phyloP scores from a whole-genome alignment of 2,797 vertebrate genomes.

The Epinephelus awoara region DNA sequence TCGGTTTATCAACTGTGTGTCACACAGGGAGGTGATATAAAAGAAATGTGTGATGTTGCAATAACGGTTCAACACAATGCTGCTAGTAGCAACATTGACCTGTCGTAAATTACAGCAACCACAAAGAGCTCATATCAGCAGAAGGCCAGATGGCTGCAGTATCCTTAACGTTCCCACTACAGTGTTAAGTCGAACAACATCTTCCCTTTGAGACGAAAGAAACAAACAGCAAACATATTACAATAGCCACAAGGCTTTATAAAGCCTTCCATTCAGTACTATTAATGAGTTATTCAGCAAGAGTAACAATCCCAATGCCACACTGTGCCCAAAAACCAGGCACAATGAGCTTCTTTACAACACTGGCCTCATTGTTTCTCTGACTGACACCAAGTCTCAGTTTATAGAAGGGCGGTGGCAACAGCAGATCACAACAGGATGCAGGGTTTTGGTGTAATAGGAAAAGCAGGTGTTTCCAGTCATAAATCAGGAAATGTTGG shows the following conservation, averaged over 20 bases:
- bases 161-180: slow-evolving; percentile 23
- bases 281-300: slow-evolving; percentile 73
- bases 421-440: slow-evolving; percentile 30
- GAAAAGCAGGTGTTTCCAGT: slow-evolving; percentile 9
- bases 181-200: slow-evolving; percentile 26
- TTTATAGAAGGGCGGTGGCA: slow-evolving; percentile 36
- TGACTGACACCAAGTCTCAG: slow-evolving; percentile 56
- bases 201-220: slow-evolving; percentile 20
- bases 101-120: slow-evolving; percentile 12
- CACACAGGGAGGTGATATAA: neutral
- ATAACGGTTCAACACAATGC: neutral
- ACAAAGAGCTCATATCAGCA: slow-evolving; percentile 36
- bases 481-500: neutral
- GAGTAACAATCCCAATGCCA: slow-evolving; percentile 61
- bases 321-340: slow-evolving; percentile 61
- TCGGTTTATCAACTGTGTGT: neutral
- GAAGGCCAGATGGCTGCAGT: slow-evolving; percentile 21
- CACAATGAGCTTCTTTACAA: slow-evolving; percentile 69
- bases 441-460: neutral
- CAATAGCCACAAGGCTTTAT: slow-evolving; percentile 45
- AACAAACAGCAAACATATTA: slow-evolving; percentile 29
- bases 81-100: neutral
- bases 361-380: slow-evolving; percentile 71
- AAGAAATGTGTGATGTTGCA: neutral
- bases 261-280: slow-evolving; percentile 61